phyloP scores from a whole-genome alignment of 92 coral and sea anemone species.

The Epizoanthus scotinus region DNA sequence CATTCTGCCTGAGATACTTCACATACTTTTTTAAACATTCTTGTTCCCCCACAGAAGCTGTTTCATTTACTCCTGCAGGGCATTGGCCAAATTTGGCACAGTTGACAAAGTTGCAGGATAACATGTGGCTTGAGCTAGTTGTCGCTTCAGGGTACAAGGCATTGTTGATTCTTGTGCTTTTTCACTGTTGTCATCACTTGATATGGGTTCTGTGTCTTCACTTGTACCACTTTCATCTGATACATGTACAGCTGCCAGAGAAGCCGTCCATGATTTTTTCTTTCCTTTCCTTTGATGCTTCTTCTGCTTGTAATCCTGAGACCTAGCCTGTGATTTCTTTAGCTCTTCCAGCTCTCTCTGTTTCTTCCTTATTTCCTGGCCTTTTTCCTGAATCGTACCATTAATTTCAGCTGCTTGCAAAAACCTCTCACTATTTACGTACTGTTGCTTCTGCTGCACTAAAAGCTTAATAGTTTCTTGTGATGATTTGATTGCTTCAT shows the following conservation, averaged over 20 bases:
- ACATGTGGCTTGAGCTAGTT: neutral
- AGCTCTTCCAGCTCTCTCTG: neutral
- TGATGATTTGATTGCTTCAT: neutral
- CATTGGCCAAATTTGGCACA: neutral
- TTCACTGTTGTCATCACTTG: neutral
- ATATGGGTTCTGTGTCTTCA: no score
- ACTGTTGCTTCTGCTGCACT: constrained; percentile 5
- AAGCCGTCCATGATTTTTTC: no score
- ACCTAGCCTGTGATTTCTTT: neutral
- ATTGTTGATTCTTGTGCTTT: neutral
- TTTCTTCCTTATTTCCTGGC: neutral
- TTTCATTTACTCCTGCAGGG: neutral
- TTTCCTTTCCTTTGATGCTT: neutral
- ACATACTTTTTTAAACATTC: neutral
- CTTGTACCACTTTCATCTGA: no score
- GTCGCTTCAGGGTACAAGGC: neutral
- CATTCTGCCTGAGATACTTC: constrained; percentile 24
- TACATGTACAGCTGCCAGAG: no score
- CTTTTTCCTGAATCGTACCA: neutral
- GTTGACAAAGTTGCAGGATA: neutral
- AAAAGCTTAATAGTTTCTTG: neutral
- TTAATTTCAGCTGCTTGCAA: constrained; percentile 3
- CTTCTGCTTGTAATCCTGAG: neutral
- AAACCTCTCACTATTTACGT: neutral
- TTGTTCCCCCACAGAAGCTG: neutral